Conservation (phyloP, 2,113 vertebrate genomes). For the Lipotes vexillifer region DNA sequence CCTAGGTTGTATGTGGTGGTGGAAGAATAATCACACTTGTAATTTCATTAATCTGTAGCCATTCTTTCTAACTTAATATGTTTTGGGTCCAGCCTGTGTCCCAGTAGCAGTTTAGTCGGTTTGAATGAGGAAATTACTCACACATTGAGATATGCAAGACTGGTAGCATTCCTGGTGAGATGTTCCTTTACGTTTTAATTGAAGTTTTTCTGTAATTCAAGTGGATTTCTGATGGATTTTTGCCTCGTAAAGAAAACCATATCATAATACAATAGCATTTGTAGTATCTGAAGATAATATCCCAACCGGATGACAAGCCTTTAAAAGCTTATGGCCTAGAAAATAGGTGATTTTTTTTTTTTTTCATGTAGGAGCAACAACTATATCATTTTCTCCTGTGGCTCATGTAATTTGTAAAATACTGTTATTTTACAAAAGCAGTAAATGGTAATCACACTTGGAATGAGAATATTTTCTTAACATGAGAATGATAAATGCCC, state of each 20-base stretch:
- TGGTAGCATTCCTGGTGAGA: neutral
- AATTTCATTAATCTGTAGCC: neutral
- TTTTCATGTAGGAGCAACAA: neutral
- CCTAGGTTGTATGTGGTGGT: neutral
- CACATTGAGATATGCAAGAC: neutral
- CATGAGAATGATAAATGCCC: neutral
- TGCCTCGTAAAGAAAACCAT: neutral
- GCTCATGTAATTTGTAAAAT: slow-evolving; percentile 22
- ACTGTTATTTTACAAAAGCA: neutral
- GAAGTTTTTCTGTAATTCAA: slow-evolving; percentile 14
- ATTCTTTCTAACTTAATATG: neutral
- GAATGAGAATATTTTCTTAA: neutral
- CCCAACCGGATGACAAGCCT: neutral
- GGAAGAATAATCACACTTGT: neutral
- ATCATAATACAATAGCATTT: neutral
- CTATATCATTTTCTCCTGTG: neutral
- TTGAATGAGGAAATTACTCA: slow-evolving; percentile 9
- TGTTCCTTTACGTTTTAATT: neutral
- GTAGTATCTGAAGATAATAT: neutral
- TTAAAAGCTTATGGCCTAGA: neutral
- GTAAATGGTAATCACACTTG: neutral
- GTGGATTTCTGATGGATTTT: slow-evolving; percentile 18
- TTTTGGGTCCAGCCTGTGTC: neutral
- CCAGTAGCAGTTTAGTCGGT: neutral
- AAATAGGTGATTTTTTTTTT: neutral